Evolutionary conservation across 2,113 vertebrate genomes (phyloP).

Genomic region (Meriones unguiculatus): DNA sequence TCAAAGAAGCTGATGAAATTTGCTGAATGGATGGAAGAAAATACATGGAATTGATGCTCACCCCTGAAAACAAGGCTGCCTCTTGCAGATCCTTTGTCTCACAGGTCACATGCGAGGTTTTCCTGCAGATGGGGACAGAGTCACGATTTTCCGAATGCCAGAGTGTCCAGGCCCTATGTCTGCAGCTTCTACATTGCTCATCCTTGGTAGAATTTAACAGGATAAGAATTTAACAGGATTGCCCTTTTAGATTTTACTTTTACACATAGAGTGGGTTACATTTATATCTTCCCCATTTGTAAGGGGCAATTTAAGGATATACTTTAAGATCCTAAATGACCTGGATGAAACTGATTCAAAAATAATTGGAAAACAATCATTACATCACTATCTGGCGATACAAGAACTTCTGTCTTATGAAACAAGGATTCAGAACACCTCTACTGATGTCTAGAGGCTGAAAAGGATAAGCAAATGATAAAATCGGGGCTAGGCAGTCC

Average conservation of each 20-base stretch:
- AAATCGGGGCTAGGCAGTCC: background rate
- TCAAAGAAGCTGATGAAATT: slow-evolving; percentile 34
- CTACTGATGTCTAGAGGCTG: background rate
- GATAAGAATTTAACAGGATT: too few species aligned
- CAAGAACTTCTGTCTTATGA: background rate
- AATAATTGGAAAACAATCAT: slow-evolving; percentile 18
- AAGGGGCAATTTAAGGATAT: slow-evolving; percentile 44
- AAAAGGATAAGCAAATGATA: background rate
- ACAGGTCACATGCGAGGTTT: slow-evolving; percentile 74
- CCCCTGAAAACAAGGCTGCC: slow-evolving; percentile 34
- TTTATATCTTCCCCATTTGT: slow-evolving; percentile 27
- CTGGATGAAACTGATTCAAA: background rate
- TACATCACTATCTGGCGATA: background rate
- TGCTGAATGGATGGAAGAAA: slow-evolving; percentile 36
- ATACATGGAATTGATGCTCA: slow-evolving; percentile 33
- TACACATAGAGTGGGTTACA: slow-evolving; percentile 20
- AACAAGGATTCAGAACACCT: background rate
- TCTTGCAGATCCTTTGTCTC: slow-evolving; percentile 69
- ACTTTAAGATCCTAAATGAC: slow-evolving; percentile 41
- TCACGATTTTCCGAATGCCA: slow-evolving; percentile 25
- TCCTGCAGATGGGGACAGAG: slow-evolving; percentile 63
- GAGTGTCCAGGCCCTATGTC: background rate
- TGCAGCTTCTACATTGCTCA: background rate
- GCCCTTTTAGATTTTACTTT: slow-evolving; percentile 49
- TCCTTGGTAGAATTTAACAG: slow-evolving; percentile 22